Percentiles rank a stretch among this genome's conserved stretches.
These are phyloP conservation scores for Labia minor DNA, from an alignment of 2,888 invertebrate species.

Conservation along the genomic window DNA sequence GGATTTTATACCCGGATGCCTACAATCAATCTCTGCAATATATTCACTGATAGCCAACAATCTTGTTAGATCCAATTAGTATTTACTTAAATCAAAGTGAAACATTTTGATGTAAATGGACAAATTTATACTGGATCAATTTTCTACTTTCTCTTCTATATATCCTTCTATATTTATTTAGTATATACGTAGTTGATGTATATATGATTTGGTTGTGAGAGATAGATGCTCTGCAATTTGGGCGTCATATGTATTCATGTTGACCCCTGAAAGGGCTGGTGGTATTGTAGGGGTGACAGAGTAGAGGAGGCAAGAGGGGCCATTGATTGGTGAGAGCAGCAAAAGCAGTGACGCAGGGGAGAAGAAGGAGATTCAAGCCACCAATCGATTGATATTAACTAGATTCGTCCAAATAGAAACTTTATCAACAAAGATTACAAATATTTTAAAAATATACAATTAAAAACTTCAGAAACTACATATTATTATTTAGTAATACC, in stretches of 20 bases:
- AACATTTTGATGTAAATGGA: neutral
- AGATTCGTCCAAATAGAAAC: neutral
- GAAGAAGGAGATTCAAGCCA: neutral
- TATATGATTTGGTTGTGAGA: neutral
- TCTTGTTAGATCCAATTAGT: neutral
- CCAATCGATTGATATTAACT: neutral
- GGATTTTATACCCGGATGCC: too few relatives aligned
- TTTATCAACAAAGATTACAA: neutral
- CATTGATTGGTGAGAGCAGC: constrained; percentile 9
- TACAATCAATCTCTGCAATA: too few relatives aligned
- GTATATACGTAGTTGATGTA: neutral
- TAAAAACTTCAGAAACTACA: too few relatives aligned
- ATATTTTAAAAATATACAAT: too few relatives aligned
- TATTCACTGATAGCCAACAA: neutral
- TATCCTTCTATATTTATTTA: neutral
- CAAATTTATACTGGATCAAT: neutral
- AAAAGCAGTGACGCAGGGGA: neutral
- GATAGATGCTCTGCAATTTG: constrained; percentile 5
- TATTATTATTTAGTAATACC: too few relatives aligned
- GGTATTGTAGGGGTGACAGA: neutral
- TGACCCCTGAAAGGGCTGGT: neutral
- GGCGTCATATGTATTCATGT: constrained; percentile 7
- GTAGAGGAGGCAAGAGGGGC: neutral
- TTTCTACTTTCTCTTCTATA: neutral
- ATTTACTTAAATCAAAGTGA: constrained; percentile 13